Evolutionary conservation across 1,140 invertebrate species (phyloP), one percentile per base, ranked within the genome.

Genomic region (Radopholus similis): DNA sequence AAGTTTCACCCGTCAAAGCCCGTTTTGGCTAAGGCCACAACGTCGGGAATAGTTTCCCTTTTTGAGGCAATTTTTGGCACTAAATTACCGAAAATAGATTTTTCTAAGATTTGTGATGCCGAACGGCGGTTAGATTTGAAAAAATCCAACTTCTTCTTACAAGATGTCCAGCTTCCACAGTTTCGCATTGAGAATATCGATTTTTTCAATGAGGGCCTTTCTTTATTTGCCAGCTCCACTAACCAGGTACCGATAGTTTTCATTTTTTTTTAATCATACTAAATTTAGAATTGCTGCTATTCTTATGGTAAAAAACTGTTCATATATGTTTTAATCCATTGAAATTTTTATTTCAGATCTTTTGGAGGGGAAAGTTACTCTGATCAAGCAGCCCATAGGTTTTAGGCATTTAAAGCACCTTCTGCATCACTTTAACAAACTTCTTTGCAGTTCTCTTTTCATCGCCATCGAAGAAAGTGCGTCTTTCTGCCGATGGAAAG

Each of bases 1-100:
- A 55, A 64, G 51, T 75, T 75, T 35, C 73, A 75, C 57, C 73
- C 73, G 11, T 26, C 57, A 13, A 53, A 68, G 32, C 73, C 73
- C n/a, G 72, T 75, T 53, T 47, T 75, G 34, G 64, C 68, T 4
- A 71, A 59, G 8, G 73, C 38, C 32, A 28, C 28, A 26, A 32
- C 35, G 32, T 59, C 51, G 8, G 72, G 58, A 8, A 51, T 18
- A 5, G 40, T 75, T 55, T 26, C 35, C 11, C 40, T 75, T 15
- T 75, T 73, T 57, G 55, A 77, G 40, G 73, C 74, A 6, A 32
- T 49, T 58, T n/a, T 35, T 18, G 37, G 11, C 9, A 13, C 64
- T 44, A 15, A 37, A 6, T 11, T 28, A n/a, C 28, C 30, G 42
- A n/a, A 13, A 71, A 32, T 62, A n/a, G 28, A 55, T 28, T 40